Conservation (phyloP, 1,140 invertebrate genomes). For the Myzus persicae region DNA sequence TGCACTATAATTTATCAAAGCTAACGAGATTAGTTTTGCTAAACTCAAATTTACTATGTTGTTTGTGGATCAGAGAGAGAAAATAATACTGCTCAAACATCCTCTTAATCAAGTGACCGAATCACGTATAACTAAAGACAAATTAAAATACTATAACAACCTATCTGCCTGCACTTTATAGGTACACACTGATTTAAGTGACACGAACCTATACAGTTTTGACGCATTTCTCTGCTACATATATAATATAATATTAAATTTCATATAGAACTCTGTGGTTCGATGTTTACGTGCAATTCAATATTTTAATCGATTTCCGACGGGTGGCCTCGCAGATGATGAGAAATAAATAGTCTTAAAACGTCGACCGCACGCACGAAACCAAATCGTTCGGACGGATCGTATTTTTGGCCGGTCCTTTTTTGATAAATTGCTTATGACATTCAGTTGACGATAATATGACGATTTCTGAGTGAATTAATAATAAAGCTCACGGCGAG, state of each 20-base stretch:
- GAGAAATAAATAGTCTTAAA: background rate
- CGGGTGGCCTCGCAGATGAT: background rate
- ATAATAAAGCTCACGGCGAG: conserved; percentile 44
- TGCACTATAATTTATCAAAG: background rate
- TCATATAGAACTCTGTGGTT: background rate
- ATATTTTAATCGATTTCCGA: conserved; percentile 19
- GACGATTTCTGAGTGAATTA: conserved; percentile 57
- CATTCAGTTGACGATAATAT: conserved; percentile 54
- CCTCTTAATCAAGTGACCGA: background rate
- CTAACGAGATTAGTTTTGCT: background rate
- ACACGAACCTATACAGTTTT: background rate
- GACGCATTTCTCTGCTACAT: background rate
- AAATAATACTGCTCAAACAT: background rate
- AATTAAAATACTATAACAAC: background rate
- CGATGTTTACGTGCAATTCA: background rate
- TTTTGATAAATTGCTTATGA: conserved; percentile 46
- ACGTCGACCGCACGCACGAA: conserved; percentile 6
- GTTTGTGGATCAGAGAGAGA: background rate
- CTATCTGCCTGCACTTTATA: background rate
- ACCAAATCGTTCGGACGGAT: background rate
- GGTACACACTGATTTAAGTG: background rate
- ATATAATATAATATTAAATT: background rate
- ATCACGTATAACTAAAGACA: background rate
- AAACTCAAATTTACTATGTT: background rate
- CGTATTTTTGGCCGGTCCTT: conserved; percentile 48